Evolutionary conservation across 2,888 invertebrate species (phyloP).

Genomic region (Strigamia maritima): DNA sequence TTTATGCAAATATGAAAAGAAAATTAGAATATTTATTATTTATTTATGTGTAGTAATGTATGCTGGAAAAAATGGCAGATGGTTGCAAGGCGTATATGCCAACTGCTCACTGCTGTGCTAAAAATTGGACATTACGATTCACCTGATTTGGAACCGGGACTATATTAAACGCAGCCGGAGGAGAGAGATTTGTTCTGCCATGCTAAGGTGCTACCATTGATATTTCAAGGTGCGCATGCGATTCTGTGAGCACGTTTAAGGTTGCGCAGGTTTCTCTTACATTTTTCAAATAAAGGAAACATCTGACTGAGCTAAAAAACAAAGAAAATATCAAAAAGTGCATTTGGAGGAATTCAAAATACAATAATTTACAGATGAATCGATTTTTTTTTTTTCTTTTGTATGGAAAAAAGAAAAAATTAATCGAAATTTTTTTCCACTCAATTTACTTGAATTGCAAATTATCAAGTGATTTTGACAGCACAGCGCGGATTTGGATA

Average conservation of each 20-base stretch:
- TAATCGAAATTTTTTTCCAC: too few relatives aligned
- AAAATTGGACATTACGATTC: slow-evolving; percentile 25
- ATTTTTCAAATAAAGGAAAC: background rate
- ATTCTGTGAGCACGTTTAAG: background rate
- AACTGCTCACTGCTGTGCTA: background rate
- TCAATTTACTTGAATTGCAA: too few relatives aligned
- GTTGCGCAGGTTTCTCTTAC: background rate
- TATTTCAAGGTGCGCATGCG: background rate
- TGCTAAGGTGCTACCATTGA: background rate
- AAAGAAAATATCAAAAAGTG: too few relatives aligned
- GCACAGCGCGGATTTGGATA: too few relatives aligned
- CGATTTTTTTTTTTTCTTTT: too few relatives aligned
- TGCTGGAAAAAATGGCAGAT: background rate
- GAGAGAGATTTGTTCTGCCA: slow-evolving; percentile 5
- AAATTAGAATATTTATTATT: background rate
- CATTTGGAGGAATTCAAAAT: too few relatives aligned
- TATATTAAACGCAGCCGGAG: slow-evolving; percentile 20
- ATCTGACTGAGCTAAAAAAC: background rate
- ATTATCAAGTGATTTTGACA: too few relatives aligned
- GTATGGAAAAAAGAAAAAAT: too few relatives aligned
- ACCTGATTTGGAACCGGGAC: slow-evolving; percentile 7
- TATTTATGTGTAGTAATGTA: background rate
- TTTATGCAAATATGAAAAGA: background rate
- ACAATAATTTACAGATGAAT: too few relatives aligned
- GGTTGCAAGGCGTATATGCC: background rate